These are phyloP conservation scores for Anguilla japonica DNA, from an alignment of 2,113 vertebrate genomes.

Conservation along the genomic window DNA sequence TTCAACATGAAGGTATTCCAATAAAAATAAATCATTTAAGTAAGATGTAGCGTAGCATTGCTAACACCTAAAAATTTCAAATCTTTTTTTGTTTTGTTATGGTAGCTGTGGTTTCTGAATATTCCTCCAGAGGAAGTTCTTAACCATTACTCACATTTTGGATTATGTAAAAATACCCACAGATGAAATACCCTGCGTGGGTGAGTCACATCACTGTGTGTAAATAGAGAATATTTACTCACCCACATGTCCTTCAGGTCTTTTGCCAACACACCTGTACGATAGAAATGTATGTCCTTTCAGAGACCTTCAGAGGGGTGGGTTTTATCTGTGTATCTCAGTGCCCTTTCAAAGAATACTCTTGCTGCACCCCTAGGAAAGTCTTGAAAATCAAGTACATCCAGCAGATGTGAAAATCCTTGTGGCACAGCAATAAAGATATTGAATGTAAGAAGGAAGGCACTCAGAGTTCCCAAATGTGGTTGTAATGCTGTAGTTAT, in stretches of 20 bases:
- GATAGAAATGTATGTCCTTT: constrained; percentile 32
- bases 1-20: not conserved
- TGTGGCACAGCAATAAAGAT: not conserved
- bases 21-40: constrained; percentile 4
- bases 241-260: not conserved
- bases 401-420: constrained; percentile 10
- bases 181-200: constrained; percentile 44
- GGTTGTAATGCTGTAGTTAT: not conserved
- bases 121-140: not conserved
- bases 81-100: constrained; percentile 49
- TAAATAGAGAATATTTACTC: not conserved
- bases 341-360: constrained; percentile 21
- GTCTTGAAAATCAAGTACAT: constrained; percentile 50
- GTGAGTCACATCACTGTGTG: constrained; percentile 37
- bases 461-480: not conserved
- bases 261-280: constrained; percentile 35
- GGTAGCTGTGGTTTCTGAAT: constrained; percentile 3
- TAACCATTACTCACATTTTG: constrained; percentile 46
- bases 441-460: not conserved
- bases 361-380: constrained; percentile 43
- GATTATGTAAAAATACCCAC: constrained; percentile 63
- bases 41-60: not conserved
- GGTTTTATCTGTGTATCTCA: constrained; percentile 22
- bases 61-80: not conserved
- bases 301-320: constrained; percentile 33